These are phyloP conservation scores for Parazoanthus swiftii DNA, from an alignment of 92 coral and sea anemone species.

Conservation along the genomic window DNA sequence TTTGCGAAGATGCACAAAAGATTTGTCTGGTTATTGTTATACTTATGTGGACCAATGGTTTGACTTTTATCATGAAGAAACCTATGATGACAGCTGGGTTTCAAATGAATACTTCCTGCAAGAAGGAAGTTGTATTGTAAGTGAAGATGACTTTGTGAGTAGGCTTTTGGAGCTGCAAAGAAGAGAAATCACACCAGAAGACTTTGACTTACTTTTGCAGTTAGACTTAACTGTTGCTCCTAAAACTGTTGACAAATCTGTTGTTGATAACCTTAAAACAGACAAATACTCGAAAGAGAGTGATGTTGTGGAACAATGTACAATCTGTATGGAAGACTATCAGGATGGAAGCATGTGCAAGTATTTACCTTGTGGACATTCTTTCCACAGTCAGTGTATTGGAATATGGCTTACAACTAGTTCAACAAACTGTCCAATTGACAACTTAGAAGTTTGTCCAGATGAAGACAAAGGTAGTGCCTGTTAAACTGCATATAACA, in stretches of 20 bases:
- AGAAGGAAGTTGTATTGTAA: not conserved
- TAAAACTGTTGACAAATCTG: conserved; percentile 67
- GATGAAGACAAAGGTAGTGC: no score
- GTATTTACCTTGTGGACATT: conserved; percentile 76
- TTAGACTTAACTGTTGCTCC: conserved; percentile 70
- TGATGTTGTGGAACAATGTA: conserved; percentile 51
- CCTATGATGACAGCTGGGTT: not conserved
- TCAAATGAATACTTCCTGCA: not conserved
- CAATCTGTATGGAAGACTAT: conserved; percentile 86
- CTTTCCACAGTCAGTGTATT: conserved; percentile 79
- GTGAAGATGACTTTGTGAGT: conserved; percentile 44
- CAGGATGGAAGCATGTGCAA: conserved; percentile 59
- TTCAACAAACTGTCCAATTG: conserved; percentile 88
- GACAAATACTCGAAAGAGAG: conserved; percentile 42
- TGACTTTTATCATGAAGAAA: not conserved
- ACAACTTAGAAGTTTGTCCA: conserved; percentile 66
- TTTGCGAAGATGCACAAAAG: not conserved
- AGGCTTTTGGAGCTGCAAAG: conserved; percentile 57
- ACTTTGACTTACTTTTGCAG: conserved; percentile 76
- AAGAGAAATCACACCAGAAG: conserved; percentile 92
- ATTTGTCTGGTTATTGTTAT: not conserved
- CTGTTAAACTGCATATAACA: no score
- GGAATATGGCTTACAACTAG: conserved; percentile 74
- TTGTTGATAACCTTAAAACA: conserved; percentile 55
- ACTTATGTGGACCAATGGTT: no score